Evolutionary conservation across 2,113 vertebrate species (phyloP).

Genomic region (Oenanthe oenanthe): DNA sequence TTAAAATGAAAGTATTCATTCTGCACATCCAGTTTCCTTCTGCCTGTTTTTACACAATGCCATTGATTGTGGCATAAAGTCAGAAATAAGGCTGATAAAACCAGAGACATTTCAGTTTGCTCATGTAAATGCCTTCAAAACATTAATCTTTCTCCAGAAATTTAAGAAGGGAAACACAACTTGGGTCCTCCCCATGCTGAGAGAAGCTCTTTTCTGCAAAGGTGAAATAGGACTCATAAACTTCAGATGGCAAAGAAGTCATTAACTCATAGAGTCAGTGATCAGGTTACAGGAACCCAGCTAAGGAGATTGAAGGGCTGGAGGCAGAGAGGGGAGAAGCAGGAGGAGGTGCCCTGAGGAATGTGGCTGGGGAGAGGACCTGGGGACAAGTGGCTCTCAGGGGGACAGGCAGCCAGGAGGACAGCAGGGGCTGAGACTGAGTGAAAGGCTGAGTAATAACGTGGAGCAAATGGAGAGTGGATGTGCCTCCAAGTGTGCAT

Average conservation of each 20-base stretch:
- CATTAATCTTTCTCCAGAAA: neutral
- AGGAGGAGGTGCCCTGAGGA: neutral
- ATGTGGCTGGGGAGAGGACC: neutral
- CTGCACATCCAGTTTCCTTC: neutral
- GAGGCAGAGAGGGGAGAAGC: neutral
- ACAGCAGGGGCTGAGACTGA: neutral
- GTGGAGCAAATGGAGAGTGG: neutral
- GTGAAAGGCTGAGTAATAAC: neutral
- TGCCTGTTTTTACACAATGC: neutral
- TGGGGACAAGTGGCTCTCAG: accelerated
- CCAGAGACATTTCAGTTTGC: neutral
- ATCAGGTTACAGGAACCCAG: neutral
- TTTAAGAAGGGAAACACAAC: neutral
- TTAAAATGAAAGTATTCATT: neutral
- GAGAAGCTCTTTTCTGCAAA: neutral
- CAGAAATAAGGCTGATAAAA: neutral
- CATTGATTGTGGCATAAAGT: neutral
- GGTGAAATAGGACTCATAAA: neutral
- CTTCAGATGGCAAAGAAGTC: neutral
- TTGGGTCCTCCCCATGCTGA: neutral
- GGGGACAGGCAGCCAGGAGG: neutral
- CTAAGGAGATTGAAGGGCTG: neutral
- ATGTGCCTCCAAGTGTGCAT: accelerated
- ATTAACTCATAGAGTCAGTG: neutral
- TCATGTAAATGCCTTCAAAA: neutral